phyloP scores from a whole-genome alignment of 2,888 invertebrate species.

The Cerceris rybyensis region DNA sequence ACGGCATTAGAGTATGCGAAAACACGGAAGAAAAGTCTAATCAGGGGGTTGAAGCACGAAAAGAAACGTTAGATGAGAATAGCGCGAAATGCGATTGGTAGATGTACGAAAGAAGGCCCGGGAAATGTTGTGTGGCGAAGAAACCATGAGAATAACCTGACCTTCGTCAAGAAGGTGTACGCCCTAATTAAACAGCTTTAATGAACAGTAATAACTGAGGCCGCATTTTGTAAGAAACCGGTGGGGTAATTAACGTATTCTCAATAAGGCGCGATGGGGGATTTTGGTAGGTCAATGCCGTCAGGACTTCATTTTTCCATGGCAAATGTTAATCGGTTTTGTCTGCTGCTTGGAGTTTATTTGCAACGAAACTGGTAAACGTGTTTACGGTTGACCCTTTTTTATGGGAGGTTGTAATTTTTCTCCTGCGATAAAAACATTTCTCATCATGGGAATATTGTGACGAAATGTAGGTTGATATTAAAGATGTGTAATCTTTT shows the following conservation, averaged over 20 bases:
- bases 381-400: too few species aligned
- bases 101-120: not conserved
- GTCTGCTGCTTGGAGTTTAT: too few species aligned
- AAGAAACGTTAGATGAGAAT: not conserved
- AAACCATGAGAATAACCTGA: slow-evolving; percentile 60
- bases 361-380: too few species aligned
- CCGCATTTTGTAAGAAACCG: slow-evolving; percentile 6
- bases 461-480: too few species aligned
- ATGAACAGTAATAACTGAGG: slow-evolving; percentile 55
- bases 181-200: slow-evolving; percentile 60
- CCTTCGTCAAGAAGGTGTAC: slow-evolving; percentile 30
- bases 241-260: slow-evolving; percentile 42
- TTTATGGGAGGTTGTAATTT: too few species aligned
- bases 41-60: not conserved
- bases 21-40: slow-evolving; percentile 15
- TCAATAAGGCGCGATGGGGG: slow-evolving; percentile 25
- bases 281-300: not conserved
- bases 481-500: too few species aligned
- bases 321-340: too few species aligned
- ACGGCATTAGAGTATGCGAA: not conserved
- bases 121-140: not conserved
- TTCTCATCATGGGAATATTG: too few species aligned
- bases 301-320: too few species aligned
- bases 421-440: too few species aligned
- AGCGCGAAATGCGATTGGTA: slow-evolving; percentile 4